phyloP scores from a whole-genome alignment of 2,797 vertebrate genomes.

The Muscicapa comitata region DNA sequence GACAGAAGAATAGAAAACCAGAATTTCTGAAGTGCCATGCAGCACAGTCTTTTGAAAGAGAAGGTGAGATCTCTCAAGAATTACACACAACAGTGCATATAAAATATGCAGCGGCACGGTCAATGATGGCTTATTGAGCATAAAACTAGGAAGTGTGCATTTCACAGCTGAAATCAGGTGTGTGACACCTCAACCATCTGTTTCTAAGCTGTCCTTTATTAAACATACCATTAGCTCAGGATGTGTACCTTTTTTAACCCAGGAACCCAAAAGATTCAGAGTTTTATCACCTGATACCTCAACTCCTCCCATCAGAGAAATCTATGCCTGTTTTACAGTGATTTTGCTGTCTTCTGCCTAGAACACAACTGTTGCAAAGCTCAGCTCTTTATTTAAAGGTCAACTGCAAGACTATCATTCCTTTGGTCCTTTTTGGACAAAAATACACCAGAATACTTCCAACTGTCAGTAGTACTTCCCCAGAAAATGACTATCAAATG shows the following conservation, averaged over 20 bases:
- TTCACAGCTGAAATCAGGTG: not conserved
- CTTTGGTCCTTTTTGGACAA: not conserved
- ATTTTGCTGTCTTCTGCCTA: not conserved
- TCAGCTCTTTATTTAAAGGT: not conserved
- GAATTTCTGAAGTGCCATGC: not conserved
- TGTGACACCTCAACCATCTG: not conserved
- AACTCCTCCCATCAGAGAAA: not conserved
- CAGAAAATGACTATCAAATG: not conserved
- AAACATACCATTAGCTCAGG: not conserved
- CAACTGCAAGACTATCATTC: not conserved
- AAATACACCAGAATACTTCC: not conserved
- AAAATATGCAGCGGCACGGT: slow-evolving; percentile 57
- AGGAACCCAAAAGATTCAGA: not conserved
- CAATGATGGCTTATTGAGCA: slow-evolving; percentile 48
- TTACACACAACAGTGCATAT: slow-evolving; percentile 30
- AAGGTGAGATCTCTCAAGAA: not conserved
- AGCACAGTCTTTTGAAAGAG: not conserved
- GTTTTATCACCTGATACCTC: not conserved
- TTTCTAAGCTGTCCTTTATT: not conserved
- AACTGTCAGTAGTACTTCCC: not conserved
- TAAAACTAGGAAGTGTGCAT: not conserved
- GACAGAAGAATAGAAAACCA: not conserved
- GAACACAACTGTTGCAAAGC: not conserved
- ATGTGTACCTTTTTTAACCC: not conserved
- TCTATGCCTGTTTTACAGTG: not conserved